These are phyloP conservation scores for Acrobasis suavella DNA, from an alignment of 2,888 invertebrate genomes.

Conservation along the genomic window DNA sequence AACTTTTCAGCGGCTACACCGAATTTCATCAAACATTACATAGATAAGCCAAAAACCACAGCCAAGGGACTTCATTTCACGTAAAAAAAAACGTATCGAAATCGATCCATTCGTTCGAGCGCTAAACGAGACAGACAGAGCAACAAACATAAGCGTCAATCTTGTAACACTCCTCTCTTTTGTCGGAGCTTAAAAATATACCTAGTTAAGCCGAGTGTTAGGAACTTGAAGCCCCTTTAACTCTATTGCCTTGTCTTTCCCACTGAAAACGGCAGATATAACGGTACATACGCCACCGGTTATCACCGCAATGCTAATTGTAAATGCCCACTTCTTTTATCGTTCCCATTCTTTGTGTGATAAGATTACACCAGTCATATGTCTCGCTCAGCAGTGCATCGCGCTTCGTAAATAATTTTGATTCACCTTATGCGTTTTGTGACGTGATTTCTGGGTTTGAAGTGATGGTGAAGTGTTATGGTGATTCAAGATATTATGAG, in stretches of 20 bases:
- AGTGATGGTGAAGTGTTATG: constrained; percentile 53
- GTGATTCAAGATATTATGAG: constrained; percentile 63
- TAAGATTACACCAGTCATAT: constrained; percentile 76
- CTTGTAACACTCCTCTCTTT: too few species aligned
- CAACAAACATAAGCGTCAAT: too few species aligned
- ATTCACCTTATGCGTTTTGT: background rate
- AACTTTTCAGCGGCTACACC: too few species aligned
- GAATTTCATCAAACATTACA: too few species aligned
- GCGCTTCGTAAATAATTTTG: constrained; percentile 10
- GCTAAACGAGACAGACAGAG: too few species aligned
- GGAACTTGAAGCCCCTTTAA: background rate
- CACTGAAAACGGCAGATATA: background rate
- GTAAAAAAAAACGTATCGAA: too few species aligned
- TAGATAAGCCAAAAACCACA: too few species aligned
- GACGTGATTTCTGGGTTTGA: too few species aligned
- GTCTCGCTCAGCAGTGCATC: constrained; percentile 53
- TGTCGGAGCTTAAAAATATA: too few species aligned
- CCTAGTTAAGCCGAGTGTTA: too few species aligned
- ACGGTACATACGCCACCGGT: constrained; percentile 32
- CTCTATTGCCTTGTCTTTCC: background rate
- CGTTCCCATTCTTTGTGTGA: constrained; percentile 65
- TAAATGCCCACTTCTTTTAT: constrained; percentile 68
- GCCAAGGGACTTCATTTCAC: too few species aligned
- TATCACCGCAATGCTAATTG: constrained; percentile 71
- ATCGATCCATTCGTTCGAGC: too few species aligned